Evolutionary conservation across 2,113 vertebrate species (phyloP).

Genomic region (Macaca mulatta): DNA sequence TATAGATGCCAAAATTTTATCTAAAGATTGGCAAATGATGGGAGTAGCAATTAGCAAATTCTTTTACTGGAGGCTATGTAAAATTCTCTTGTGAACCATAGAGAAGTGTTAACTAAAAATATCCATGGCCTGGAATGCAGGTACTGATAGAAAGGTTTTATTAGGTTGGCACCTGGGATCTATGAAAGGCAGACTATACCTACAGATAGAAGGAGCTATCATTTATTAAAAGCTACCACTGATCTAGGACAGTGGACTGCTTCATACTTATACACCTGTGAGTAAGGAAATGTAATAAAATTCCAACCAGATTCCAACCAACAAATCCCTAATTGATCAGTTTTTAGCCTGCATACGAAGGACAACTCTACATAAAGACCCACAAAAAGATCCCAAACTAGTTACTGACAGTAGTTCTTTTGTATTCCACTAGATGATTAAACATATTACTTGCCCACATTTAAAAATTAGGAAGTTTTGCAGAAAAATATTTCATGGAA

Average conservation of each 20-base stretch:
- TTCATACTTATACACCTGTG: background rate
- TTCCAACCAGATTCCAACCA: background rate
- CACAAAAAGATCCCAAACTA: background rate
- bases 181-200: background rate
- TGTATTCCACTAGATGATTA: background rate
- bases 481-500: background rate
- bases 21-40: background rate
- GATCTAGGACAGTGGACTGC: background rate
- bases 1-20: background rate
- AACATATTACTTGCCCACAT: background rate
- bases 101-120: background rate
- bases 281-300: background rate
- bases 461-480: background rate
- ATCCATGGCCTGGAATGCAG: background rate
- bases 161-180: background rate
- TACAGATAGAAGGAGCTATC: background rate
- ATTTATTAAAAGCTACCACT: background rate
- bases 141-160: background rate
- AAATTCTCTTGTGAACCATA: background rate
- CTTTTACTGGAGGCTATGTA: background rate
- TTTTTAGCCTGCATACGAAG: background rate
- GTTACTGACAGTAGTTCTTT: background rate
- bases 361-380: accelerated
- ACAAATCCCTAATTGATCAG: background rate
- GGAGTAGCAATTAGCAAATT: background rate